Conservation (phyloP, 2,113 vertebrate species). For the Saccopteryx bilineata region DNA sequence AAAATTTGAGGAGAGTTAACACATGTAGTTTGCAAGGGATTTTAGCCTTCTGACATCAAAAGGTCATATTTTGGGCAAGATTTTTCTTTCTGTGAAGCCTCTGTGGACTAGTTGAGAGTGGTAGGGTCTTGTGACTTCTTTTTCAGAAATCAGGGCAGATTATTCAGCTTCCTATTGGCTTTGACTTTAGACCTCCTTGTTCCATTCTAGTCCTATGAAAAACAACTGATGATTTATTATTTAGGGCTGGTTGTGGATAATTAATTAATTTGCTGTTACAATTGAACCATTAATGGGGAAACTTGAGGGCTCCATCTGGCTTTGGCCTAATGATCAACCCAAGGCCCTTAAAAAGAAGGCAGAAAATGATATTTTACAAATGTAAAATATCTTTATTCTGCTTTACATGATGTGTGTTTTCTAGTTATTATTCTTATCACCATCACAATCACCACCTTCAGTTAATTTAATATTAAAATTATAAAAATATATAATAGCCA, state of each 20-base stretch:
- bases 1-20: neutral
- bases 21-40: neutral
- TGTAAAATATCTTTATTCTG: neutral
- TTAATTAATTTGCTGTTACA: neutral
- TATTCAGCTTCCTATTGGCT: neutral
- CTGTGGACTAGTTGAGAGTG: neutral
- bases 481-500: neutral
- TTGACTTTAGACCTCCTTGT: neutral
- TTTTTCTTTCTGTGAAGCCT: neutral
- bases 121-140: neutral
- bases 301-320: neutral
- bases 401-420: neutral
- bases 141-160: neutral
- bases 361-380: constrained; percentile 36
- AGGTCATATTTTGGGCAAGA: neutral
- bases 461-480: constrained; percentile 14
- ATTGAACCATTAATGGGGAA: neutral
- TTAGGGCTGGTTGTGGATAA: neutral
- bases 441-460: neutral
- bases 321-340: neutral
- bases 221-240: neutral
- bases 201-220: neutral
- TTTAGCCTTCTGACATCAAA: neutral
- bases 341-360: constrained; percentile 14
- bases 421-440: constrained; percentile 16